These are phyloP conservation scores for Clanis bilineata DNA, from an alignment of 2,888 invertebrate species.

Conservation along the genomic window DNA sequence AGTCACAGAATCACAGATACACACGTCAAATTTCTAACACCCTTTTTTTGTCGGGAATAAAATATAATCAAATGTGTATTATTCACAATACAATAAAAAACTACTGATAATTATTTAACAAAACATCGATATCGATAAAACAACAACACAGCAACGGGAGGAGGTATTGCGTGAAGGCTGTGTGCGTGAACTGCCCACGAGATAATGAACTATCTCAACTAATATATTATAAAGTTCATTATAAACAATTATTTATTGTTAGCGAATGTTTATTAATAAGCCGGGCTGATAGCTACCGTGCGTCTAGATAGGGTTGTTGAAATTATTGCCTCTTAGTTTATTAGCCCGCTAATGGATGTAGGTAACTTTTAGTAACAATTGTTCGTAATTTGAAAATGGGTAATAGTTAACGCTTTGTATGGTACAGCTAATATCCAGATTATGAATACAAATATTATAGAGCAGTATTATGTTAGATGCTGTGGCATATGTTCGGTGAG, in stretches of 20 bases:
- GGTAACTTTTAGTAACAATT: conserved; percentile 40
- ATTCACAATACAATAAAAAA: too few relatives aligned
- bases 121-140: conserved; percentile 21
- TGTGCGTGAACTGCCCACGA: conserved; percentile 66
- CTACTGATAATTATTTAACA: too few relatives aligned
- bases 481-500: too few relatives aligned
- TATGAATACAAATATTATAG: too few relatives aligned
- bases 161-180: conserved; percentile 52
- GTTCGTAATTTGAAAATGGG: not conserved
- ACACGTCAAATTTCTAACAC: too few relatives aligned
- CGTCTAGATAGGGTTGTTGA: conserved; percentile 50
- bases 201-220: conserved; percentile 81
- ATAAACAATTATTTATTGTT: conserved; percentile 83
- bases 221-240: conserved; percentile 83
- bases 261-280: conserved; percentile 82
- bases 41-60: too few relatives aligned
- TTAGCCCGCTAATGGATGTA: conserved; percentile 24
- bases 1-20: too few relatives aligned
- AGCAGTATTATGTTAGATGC: too few relatives aligned
- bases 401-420: not conserved
- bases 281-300: conserved; percentile 73
- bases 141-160: conserved; percentile 34
- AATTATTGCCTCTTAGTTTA: conserved; percentile 4
- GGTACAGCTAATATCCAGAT: too few relatives aligned
- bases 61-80: too few relatives aligned